Conservation (phyloP, 2,113 vertebrate genomes). For the Columbina picui region DNA sequence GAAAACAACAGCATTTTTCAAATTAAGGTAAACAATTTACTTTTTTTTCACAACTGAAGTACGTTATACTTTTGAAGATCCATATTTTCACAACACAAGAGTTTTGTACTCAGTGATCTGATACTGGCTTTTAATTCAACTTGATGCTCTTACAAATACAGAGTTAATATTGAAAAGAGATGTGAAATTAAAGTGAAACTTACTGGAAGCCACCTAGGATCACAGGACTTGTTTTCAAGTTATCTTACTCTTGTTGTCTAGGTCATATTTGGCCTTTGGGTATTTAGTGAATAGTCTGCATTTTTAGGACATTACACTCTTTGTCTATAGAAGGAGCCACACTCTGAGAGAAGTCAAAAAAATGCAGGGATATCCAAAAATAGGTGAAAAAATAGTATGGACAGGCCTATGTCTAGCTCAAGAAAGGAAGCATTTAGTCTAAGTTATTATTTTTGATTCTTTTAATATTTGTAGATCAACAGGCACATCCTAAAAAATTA, state of each 20-base stretch:
- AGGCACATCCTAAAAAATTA: background rate
- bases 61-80: background rate
- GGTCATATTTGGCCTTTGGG: background rate
- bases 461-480: background rate
- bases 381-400: background rate
- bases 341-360: background rate
- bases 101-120: background rate
- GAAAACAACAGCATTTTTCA: background rate
- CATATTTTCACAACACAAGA: background rate
- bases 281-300: background rate
- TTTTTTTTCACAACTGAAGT: background rate
- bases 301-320: background rate
- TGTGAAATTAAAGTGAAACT: background rate
- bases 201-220: background rate
- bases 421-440: background rate
- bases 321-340: background rate
- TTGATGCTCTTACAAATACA: background rate
- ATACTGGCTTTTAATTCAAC: background rate
- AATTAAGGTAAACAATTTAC: background rate
- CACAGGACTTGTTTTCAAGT: background rate
- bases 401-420: background rate
- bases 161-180: background rate
- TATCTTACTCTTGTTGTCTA: background rate
- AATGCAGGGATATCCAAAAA: background rate
- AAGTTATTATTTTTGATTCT: background rate